Base-by-base conservation (phyloP, 37 sponge, comb jelly and placozoan genomes). In the Crambe crambe region DNA sequence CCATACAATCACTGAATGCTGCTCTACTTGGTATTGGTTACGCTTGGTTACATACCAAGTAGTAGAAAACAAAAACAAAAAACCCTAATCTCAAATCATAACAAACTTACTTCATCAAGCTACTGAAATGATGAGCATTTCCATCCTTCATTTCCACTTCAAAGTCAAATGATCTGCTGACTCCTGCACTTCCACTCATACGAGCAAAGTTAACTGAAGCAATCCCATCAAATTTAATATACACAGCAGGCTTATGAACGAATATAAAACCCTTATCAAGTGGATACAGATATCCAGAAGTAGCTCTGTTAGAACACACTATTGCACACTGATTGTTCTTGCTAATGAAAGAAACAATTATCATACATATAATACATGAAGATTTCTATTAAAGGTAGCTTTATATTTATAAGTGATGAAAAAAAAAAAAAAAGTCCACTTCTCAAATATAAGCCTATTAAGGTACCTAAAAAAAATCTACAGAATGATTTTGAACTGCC, bases 231-330 rank as follows among this genome's bases (percentile, higher is more conserved):
- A 88, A 96, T 38, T 92, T 89, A n/a, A 98, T 79, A 63, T 89
- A 90, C 26, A 98, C 86, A 15, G 96, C 81, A 18, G 99, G 99
- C 68, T 96, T 98, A 85, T 96, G 93, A 8, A 98, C 94, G 68
- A 91, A 98, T 57, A 98, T 94, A 83, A 98, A 94, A 8, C 97
- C 95, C 51, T 89, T 92, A 61, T 95, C 96, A 60, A 98, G 74
- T 1, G 99, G 99, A 56, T 96, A 98, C 56, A 98, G 86, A 29
- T 89, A 86, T 0, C 99, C 99, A 18, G 92, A 81, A 60, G 86
- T 89, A 34, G 96, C 89, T 37, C 83, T 85, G 77, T 88, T 88
- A 21, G 94, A 91, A 68, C 99, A 98, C 37, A 78, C 30, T 18
- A 98, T 82, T 47, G 90, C 91, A 39, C 79, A 73, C 74, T 91